These are phyloP conservation scores for Nematopogon swammerdamellus DNA, from an alignment of 2,888 invertebrate genomes.

Conservation along the genomic window DNA sequence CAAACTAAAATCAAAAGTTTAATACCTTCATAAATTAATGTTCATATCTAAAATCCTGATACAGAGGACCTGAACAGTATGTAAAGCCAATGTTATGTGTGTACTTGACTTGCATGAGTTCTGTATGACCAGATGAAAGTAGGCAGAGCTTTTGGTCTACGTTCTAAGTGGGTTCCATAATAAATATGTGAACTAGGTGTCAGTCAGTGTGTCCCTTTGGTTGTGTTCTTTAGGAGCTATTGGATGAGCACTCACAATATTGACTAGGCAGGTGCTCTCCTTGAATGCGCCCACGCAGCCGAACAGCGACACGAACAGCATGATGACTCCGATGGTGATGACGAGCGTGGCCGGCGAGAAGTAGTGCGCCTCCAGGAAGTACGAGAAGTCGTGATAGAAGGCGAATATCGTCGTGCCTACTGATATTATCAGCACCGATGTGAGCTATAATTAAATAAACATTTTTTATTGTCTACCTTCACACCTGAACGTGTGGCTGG, in stretches of 20 bases:
- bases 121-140: too few relatives aligned
- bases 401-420: slow-evolving; percentile 70
- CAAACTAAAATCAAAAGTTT: slow-evolving; percentile 59
- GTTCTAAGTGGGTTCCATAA: too few relatives aligned
- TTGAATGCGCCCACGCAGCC: slow-evolving; percentile 89
- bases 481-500: too few relatives aligned
- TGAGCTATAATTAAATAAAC: slow-evolving; percentile 55
- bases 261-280: slow-evolving; percentile 82
- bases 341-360: slow-evolving; percentile 80
- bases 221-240: too few relatives aligned
- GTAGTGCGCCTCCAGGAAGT: slow-evolving; percentile 75
- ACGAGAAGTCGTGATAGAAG: slow-evolving; percentile 70
- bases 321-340: slow-evolving; percentile 77
- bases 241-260: slow-evolving; percentile 68
- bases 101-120: too few relatives aligned
- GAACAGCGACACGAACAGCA: slow-evolving; percentile 82
- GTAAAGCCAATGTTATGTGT: slow-evolving; percentile 57
- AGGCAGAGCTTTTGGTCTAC: too few relatives aligned
- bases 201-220: too few relatives aligned
- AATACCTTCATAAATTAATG: slow-evolving; percentile 1
- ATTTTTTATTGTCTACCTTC: slow-evolving; percentile 1
- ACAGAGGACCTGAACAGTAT: too few relatives aligned
- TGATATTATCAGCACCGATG: slow-evolving; percentile 68
- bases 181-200: too few relatives aligned
- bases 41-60: too few relatives aligned